Conservation (phyloP, 2,888 invertebrate genomes). For the Dynastes grantii region DNA sequence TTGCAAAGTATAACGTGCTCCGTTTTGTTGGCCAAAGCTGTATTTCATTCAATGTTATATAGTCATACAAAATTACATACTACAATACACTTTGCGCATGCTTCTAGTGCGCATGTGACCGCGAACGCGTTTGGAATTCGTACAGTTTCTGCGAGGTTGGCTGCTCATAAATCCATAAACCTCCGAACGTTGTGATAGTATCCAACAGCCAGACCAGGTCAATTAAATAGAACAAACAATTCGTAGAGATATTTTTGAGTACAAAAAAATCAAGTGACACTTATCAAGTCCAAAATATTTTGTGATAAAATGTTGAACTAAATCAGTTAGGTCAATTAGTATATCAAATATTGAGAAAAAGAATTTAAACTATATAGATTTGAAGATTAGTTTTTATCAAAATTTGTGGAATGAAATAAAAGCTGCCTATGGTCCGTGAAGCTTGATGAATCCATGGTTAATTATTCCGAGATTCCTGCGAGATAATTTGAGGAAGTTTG, state of each 20-base stretch:
- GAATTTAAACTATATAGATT: not conserved
- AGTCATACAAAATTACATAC: not conserved
- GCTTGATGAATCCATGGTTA: not conserved
- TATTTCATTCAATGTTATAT: not conserved
- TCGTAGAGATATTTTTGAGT: conserved; percentile 1
- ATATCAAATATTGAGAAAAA: not conserved
- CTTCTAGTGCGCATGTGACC: conserved; percentile 33
- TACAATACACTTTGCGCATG: conserved; percentile 20
- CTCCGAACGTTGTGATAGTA: conserved; percentile 33
- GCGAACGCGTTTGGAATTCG: conserved; percentile 20
- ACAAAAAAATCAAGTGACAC: not conserved
- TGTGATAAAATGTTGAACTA: conserved; percentile 2
- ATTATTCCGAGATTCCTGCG: conserved; percentile 9
- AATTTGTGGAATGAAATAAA: not conserved
- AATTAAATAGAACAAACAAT: conserved; percentile 22
- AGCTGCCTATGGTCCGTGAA: not conserved
- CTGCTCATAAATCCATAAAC: conserved; percentile 28
- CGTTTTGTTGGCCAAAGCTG: not conserved
- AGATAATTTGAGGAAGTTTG: conserved; percentile 12
- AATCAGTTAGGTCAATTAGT: not conserved
- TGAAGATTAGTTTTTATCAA: not conserved
- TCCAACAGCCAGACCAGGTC: conserved; percentile 27
- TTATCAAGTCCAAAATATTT: not conserved
- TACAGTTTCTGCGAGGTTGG: conserved; percentile 11
- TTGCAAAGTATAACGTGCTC: not conserved